Evolutionary conservation across 2,888 invertebrate genomes (phyloP).

Genomic region (Phlogophora meticulosa): DNA sequence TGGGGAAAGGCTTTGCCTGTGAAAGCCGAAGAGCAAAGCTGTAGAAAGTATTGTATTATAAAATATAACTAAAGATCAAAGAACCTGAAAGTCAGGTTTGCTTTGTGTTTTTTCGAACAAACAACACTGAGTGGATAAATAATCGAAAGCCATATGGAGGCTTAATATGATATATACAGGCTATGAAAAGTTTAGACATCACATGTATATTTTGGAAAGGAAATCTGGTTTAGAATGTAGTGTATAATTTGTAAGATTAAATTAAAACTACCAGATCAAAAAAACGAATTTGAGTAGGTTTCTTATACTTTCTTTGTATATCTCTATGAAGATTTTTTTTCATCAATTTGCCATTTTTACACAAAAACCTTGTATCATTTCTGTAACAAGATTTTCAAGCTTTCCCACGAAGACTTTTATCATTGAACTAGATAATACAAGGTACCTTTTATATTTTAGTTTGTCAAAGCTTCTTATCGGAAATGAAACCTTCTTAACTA

Average conservation of each 20-base stretch:
- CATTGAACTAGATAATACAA: conserved; percentile 40
- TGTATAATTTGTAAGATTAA: background rate
- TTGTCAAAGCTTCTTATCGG: conserved; percentile 51
- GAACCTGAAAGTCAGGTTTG: background rate
- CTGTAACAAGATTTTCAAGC: conserved; percentile 27
- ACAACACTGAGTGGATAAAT: conserved; percentile 3
- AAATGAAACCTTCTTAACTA: conserved; percentile 48
- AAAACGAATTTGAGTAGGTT: background rate
- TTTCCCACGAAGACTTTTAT: conserved; percentile 18
- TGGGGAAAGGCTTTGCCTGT: background rate
- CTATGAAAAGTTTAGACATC: conserved; percentile 1
- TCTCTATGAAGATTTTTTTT: background rate
- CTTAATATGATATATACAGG: too few relatives aligned
- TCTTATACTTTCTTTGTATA: background rate
- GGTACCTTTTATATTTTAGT: conserved; percentile 38
- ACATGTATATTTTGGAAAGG: background rate
- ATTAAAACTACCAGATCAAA: background rate
- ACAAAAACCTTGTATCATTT: conserved; percentile 18
- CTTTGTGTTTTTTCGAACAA: background rate
- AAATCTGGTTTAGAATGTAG: too few relatives aligned
- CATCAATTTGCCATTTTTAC: too few relatives aligned
- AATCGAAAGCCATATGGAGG: conserved; percentile 10
- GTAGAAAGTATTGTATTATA: background rate
- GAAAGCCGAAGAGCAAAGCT: background rate
- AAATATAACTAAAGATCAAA: conserved; percentile 12